Base-by-base conservation (phyloP, 2,113 vertebrate species). In the Gobiocypris rarus region DNA sequence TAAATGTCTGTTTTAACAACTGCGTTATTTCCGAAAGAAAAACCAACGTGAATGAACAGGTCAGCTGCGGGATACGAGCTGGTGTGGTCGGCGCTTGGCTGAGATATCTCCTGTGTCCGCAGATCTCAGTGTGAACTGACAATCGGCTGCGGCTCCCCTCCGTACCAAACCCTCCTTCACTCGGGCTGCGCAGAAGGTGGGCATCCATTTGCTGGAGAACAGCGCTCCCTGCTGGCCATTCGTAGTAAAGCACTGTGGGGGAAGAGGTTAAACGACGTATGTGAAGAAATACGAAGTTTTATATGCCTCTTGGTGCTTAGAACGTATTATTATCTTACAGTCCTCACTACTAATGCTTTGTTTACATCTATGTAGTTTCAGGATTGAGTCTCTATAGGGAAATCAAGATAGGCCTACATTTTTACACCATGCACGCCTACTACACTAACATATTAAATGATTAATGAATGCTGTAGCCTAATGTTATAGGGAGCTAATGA, bases 81-180 rank as follows among this genome's bases (percentile, higher is more conserved):
- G 74, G 31, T 78, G 38, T 80, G 34, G 1, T 79, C 83, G 84
- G 83, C 43, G 83, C 75, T 65, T 28, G 74, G 83, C 74, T 84
- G 74, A 48, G 76, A 75, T 81, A 80, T 85, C 84, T 81, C 84
- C 76, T 38, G 59, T 75, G 61, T 67, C 28, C 41, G 71, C 82
- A 63, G 31, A 65, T 83, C 58, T 75, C 56, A n/a, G 71, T 26
- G 22, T 45, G 82, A 50, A 69, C 41, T 54, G 79, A 38, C 70
- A 61, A 8, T 4, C 54, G 59, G 73, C 45, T 83, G 82, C 71
- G 82, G 82, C 73, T 74, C 19, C 70, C 5, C 10, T 61, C 43
- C 8, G 43, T 67, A 67, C 78, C 78, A 56, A 70, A 52, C 80
- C 80, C 80, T 82, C 80, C 80, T 82, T 48, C 65, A 65, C 63